Base-by-base conservation (phyloP, 2,797 vertebrate genomes). In the Myoxocephalus aenaeus region DNA sequence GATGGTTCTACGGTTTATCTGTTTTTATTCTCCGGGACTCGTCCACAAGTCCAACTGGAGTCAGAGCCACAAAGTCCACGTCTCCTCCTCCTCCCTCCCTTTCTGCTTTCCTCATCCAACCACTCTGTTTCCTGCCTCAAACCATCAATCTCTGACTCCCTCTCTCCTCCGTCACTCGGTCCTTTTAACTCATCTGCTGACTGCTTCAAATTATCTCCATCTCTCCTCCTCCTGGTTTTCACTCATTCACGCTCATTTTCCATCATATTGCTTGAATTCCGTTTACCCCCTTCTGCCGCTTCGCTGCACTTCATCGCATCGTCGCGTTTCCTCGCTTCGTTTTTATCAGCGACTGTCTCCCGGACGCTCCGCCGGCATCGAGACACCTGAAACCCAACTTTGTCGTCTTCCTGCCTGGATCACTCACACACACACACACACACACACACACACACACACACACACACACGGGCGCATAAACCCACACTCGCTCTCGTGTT, bases 171-270 rank as follows among this genome's bases (percentile, higher is more conserved):
- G 36, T 79, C 71, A 75, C 42, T 83, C 56, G 32, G 32, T 6
- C 3, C 3, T 75, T 81, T 79, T 34, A 70, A 51, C 71, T 80
- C 65, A 18, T 77, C 69, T 38, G 53, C 59, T 63, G 68, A 76
- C 81, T 76, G 66, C 68, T 34, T 62, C 53, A 63, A 86, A 76
- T 82, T 76, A 81, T 89, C 86, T 84, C 58, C 82, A 77, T 86
- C 65, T 67, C 34, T 27, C 25, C 25, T 27, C 25, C 56, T 75
- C 65, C 13, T 11, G 27, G 27, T 36, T 78, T 67, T 27, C 8
- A 50, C 1, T 13, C 1, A 18, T 64, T 74, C 68, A 65, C 63
- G 65, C 53, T 80, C 25, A 57, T 79, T 84, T 74, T 79, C 38
- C 25, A 48, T 29, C 65, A 64, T 68, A 77, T 86, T 88, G 77